A percentile compares a stretch with the other conserved stretches of the same genome.
Conservation (phyloP, 2,888 invertebrate species). For the Ennomos fuscantarius region DNA sequence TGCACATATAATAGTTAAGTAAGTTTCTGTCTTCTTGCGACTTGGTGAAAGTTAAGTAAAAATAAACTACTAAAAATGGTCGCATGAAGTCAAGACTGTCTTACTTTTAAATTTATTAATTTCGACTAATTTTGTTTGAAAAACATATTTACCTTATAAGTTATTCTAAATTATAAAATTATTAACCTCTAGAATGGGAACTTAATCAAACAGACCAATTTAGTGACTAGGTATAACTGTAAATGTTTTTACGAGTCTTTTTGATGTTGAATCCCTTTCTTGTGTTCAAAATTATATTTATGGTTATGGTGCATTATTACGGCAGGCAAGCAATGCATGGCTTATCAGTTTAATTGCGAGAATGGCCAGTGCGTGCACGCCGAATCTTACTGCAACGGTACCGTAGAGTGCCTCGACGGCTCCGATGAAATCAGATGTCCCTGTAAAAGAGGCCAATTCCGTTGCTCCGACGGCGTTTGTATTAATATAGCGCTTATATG, state of each 20-base stretch:
- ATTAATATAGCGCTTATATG: slow-evolving; percentile 87
- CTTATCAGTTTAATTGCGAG: slow-evolving; percentile 87
- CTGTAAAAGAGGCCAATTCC: slow-evolving; percentile 80
- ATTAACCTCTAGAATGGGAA: slow-evolving; percentile 36
- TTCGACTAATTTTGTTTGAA: neutral
- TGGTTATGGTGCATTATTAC: slow-evolving; percentile 73
- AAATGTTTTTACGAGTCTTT: no score
- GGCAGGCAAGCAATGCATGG: slow-evolving; percentile 82
- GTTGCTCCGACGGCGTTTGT: slow-evolving; percentile 88
- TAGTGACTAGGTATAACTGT: neutral
- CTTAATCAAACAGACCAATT: neutral
- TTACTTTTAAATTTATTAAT: no score
- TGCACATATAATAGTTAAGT: slow-evolving; percentile 3
- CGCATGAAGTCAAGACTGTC: slow-evolving; percentile 6
- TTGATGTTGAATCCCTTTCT: slow-evolving; percentile 38
- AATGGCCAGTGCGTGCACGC: slow-evolving; percentile 86
- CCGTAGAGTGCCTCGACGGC: slow-evolving; percentile 79
- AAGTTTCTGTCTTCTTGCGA: neutral
- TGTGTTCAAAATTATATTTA: slow-evolving; percentile 43
- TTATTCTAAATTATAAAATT: slow-evolving; percentile 4
- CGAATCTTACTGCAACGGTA: slow-evolving; percentile 81
- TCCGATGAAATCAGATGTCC: slow-evolving; percentile 75
- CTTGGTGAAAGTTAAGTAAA: slow-evolving; percentile 16
- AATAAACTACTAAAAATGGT: slow-evolving; percentile 30
- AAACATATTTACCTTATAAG: no score